Evolutionary conservation across 92 coral and sea anemone species (phyloP), one percentile per base, ranked within the genome.

Genomic region (Zoanthus solanderi): DNA sequence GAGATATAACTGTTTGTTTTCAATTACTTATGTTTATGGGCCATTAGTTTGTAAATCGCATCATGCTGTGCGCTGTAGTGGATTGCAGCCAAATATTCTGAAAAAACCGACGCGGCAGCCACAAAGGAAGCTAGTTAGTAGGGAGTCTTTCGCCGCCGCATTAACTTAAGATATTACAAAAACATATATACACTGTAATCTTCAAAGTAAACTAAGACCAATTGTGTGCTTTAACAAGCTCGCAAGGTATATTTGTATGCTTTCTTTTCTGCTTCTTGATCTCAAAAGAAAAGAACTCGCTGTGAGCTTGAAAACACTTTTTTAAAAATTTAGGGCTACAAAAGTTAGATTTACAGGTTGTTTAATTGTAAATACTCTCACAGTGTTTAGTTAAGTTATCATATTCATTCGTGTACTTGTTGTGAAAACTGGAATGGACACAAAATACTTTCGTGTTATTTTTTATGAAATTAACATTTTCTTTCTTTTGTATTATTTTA

Each of bases 91-190:
- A 79, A 79, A 65, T 81, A 73, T 46, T 54, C n/a, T 63, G 23
- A 10, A 13, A 44, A 66, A 65, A 81, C 30, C 60, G 58, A 12
- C 48, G 85, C 85, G 85, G 85, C 75, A 47, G 47, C 60, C 15
- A 81, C 85, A 81, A 81, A 81, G 85, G 73, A 66, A 44, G 9
- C 8, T 9, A 3, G 34, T 66, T 81, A 30, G 75, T 63, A 53
- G 75, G 75, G 75, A 81, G 75, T 81, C 85, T 81, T 42, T 79
- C 47, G 13, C 50, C 84, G 84, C 42, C 47, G 34, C 84, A 61
- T 28, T 11, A 52, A 30, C 47, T 61, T 66, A 11, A 71, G 29
- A 47, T 80, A 65, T 63, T 69, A 81, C 73, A 53, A 65, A 42
- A 63, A 67, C 63, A 81, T 45, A 67, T 46, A 81, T 45, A 81